Conservation (phyloP, 2,888 invertebrate species). For the Hirtodrosophila confusa region DNA sequence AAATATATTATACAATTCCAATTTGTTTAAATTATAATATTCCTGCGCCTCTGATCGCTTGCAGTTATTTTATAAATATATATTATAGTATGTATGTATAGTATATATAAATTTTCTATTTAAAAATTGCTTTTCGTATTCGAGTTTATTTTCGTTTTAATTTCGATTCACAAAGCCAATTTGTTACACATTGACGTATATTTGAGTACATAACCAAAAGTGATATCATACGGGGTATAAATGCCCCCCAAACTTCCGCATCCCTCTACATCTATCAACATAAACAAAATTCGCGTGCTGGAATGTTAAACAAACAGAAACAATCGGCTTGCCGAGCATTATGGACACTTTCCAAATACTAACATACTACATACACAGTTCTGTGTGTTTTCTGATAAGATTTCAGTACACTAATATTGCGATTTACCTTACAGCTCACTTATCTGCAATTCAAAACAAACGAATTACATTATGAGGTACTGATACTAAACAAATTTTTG, state of each 20-base stretch:
- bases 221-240: conserved; percentile 26
- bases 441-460: conserved; percentile 14
- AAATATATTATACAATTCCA: conserved; percentile 45
- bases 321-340: conserved; percentile 20
- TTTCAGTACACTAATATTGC: conserved; percentile 41
- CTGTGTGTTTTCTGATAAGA: conserved; percentile 35
- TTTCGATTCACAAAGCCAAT: conserved; percentile 64
- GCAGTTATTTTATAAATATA: conserved; percentile 29
- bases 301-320: conserved; percentile 52
- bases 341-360: conserved; percentile 47
- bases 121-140: conserved; percentile 68
- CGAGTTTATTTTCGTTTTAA: conserved; percentile 62
- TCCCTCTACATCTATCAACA: conserved; percentile 11
- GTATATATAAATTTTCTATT: conserved; percentile 51
- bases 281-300: conserved; percentile 35
- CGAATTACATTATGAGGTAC: conserved; percentile 18
- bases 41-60: conserved; percentile 14
- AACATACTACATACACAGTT: conserved; percentile 22
- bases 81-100: conserved; percentile 17
- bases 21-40: conserved; percentile 28
- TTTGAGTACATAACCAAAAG: conserved; percentile 36
- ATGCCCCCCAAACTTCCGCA: conserved; percentile 1
- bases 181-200: conserved; percentile 40
- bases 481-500: conserved; percentile 3
- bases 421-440: conserved; percentile 19